Percentiles rank a stretch among this genome's conserved stretches.
phyloP scores from a whole-genome alignment of 1,140 invertebrate species.

The Charaxes varanes region DNA sequence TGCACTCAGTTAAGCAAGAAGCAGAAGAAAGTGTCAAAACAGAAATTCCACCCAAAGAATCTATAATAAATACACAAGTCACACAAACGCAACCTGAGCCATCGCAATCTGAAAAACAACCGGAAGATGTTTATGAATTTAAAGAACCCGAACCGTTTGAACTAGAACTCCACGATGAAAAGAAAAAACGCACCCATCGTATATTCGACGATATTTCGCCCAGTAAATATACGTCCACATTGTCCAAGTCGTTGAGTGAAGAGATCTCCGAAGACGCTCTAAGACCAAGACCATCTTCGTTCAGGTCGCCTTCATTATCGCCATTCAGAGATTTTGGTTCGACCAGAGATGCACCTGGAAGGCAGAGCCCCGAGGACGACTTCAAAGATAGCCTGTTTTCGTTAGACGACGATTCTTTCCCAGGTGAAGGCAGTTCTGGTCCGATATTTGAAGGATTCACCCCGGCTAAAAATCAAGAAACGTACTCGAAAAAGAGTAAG shows the following conservation, averaged over 20 bases:
- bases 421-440: constrained; percentile 63
- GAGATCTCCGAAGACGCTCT: constrained; percentile 60
- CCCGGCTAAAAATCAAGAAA: constrained; percentile 72
- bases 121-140: constrained; percentile 90
- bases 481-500: constrained; percentile 70
- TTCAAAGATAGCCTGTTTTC: constrained; percentile 77
- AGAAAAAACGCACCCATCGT: constrained; percentile 75
- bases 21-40: constrained; percentile 57
- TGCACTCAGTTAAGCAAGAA: constrained; percentile 72
- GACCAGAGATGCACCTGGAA: constrained; percentile 29
- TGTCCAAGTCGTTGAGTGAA: constrained; percentile 61
- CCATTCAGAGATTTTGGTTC: constrained; percentile 65
- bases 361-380: constrained; percentile 69
- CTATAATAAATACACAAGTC: constrained; percentile 20
- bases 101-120: constrained; percentile 58
- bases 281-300: constrained; percentile 42
- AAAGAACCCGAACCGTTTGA: constrained; percentile 92
- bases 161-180: constrained; percentile 82
- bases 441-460: constrained; percentile 72
- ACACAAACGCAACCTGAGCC: constrained; percentile 35
- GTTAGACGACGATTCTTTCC: constrained; percentile 74
- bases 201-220: constrained; percentile 75
- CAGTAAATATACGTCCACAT: constrained; percentile 63
- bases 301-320: constrained; percentile 59
- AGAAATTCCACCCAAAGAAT: constrained; percentile 56